Evolutionary conservation across 2,797 vertebrate species (phyloP).

Genomic region (Chiroxiphia lanceolata): DNA sequence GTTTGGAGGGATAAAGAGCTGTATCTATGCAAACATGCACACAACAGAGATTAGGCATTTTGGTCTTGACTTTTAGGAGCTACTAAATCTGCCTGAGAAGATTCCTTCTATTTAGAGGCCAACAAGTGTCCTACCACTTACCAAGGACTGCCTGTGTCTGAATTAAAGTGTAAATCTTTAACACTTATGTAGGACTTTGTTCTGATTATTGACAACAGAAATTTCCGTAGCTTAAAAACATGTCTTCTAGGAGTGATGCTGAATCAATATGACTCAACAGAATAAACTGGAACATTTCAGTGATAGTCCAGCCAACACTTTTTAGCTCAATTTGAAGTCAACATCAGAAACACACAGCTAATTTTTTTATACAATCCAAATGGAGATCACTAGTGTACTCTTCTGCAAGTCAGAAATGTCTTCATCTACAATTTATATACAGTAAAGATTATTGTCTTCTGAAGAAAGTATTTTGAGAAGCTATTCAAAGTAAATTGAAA

Average conservation of each 20-base stretch:
- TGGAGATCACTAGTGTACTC: not conserved
- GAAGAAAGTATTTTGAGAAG: not conserved
- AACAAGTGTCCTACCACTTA: not conserved
- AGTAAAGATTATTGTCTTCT: not conserved
- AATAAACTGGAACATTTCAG: not conserved
- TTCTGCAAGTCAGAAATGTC: not conserved
- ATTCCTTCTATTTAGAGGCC: not conserved
- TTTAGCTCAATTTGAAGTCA: constrained; percentile 17
- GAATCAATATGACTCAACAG: not conserved
- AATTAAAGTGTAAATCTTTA: not conserved
- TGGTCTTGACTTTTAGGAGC: not conserved
- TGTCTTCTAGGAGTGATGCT: not conserved
- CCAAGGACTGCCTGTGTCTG: not conserved
- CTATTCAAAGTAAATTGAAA: not conserved
- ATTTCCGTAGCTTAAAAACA: not conserved
- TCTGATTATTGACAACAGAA: not conserved
- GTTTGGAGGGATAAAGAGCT: not conserved
- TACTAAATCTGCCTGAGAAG: not conserved
- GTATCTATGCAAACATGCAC: not conserved
- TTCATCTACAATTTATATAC: not conserved
- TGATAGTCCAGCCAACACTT: not conserved
- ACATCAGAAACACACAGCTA: not conserved
- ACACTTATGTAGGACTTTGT: not conserved
- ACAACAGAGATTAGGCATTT: not conserved
- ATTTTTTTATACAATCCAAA: not conserved